Base-by-base conservation (phyloP, 2,113 vertebrate species). In the Noturus placidus region DNA sequence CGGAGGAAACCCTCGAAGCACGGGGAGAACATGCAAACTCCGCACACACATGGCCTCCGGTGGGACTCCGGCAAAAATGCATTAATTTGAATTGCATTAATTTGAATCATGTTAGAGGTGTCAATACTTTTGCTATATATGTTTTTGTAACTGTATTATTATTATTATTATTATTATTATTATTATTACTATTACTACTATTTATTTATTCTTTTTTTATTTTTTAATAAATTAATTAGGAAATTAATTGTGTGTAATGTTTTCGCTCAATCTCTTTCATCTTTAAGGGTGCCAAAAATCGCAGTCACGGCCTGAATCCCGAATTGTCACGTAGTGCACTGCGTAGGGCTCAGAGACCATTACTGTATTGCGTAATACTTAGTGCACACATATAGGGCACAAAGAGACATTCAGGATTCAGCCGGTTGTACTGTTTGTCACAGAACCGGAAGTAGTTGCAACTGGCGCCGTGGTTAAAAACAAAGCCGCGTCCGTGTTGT, bases 401-500 rank as follows among this genome's bases (percentile, higher is more conserved):
- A 1, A 0, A 9, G 1, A 74, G 30, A 8, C 3, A 72, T 57
- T 84, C 42, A 57, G 54, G 52, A 84, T 27, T 38, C 22, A n/a
- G 54, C 83, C 83, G 8, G 20, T 11, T 59, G 9, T 13, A 11
- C 50, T 1, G 19, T 54, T 22, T 0, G 76, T 46, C 10, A 4
- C n/a, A 8, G n/a, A 90, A 87, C 93, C 83, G 95, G 94, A 95
- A 95, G 93, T 92, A 61, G 46, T 72, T 89, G 91, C 92, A 91
- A 91, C 74, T 93, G 94, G 94, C 95, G 95, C 93, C 94, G 65
- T 84, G 70, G 93, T 96, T 95, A 89, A 96, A 96, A 94, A 93
- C 93, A 92, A 88, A 88, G 89, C 89, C 90, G 92, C 89, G 90
- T 42, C 5, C 5, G 20, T 69, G 83, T 59, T 82, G 74, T 50